phyloP scores from a whole-genome alignment of 2,888 invertebrate genomes.

The Polyploca ridens region DNA sequence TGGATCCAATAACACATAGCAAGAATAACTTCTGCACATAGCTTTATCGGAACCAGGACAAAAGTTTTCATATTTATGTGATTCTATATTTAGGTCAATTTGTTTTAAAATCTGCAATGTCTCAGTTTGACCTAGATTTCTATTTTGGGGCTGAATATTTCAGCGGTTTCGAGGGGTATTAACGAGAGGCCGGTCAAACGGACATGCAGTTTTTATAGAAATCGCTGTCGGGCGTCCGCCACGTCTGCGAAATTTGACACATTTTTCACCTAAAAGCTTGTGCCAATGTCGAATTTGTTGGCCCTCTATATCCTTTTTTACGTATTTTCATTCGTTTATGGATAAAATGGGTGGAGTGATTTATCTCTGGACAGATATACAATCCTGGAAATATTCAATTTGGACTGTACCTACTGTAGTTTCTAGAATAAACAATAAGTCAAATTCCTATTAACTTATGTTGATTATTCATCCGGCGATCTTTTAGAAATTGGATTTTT shows the following conservation, averaged over 20 bases:
- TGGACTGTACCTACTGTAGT: background rate
- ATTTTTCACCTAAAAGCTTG: constrained; percentile 28
- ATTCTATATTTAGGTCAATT: constrained; percentile 50
- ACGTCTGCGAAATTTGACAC: constrained; percentile 43
- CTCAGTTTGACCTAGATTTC: constrained; percentile 34
- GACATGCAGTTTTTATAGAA: constrained; percentile 39
- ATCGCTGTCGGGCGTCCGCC: constrained; percentile 32
- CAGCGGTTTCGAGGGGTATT: constrained; percentile 32
- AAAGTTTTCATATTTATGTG: constrained; percentile 52
- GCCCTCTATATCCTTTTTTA: background rate
- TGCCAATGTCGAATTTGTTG: background rate
- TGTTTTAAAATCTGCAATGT: constrained; percentile 45
- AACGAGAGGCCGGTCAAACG: constrained; percentile 32
- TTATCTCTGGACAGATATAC: background rate
- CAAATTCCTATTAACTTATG: too few species aligned
- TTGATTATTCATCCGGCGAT: too few species aligned
- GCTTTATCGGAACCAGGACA: constrained; percentile 15
- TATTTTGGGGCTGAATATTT: constrained; percentile 37
- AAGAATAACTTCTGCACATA: background rate
- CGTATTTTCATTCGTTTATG: background rate
- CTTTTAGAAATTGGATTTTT: background rate
- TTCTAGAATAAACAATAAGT: too few species aligned
- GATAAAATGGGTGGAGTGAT: background rate
- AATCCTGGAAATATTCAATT: background rate
- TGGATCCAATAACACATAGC: background rate